Base-by-base conservation (phyloP, 2,888 invertebrate genomes). In the Nysson spinosus region DNA sequence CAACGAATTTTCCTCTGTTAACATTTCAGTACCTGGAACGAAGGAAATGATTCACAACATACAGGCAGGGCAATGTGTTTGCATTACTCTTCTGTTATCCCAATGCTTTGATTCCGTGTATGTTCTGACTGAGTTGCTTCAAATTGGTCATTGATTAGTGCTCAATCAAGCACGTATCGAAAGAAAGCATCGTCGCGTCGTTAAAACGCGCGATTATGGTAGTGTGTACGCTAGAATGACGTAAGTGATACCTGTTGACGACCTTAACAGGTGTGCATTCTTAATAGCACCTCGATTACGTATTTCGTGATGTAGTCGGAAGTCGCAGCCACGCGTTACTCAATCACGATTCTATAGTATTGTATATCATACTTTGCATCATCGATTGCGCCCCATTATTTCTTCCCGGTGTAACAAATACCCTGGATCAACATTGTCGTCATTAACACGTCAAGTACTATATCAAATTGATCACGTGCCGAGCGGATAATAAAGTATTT, bases 201-300 rank as follows among this genome's bases (percentile, higher is more conserved):
- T 57, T 72, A 75, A 63, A 56, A 34, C 56, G 46, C n/a, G 52
- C 34, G 39, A 46, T 57, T 44, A 16, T 22, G 55, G 40, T 57
- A 22, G 39, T 60, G 47, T 49, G 52, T 58, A 75, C 65, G 60
- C 19, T 46, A 26, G 30, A 30, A 47, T 80, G 76, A 80, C 80
- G 73, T 76, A 74, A 80, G 68, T 70, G 56, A 58, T 69, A 71
- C 66, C 76, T 64, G 72, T 67, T 55, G 76, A 70, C 67, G 78
- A 78, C 72, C 78, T 78, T 80, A 78, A 76, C 69, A 69, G 76
- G 72, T 79, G 69, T 49, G 63, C 72, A 50, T 54, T 51, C 68
- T 49, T 70, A 65, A 75, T 69, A 37, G 43, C 34, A 54, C 44
- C 24, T 26, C 42, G 58, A 66, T 74, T 69, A 67, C 75, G 74